These are phyloP conservation scores for Phortica variegata DNA, from an alignment of 1,140 invertebrate species.

Conservation along the genomic window DNA sequence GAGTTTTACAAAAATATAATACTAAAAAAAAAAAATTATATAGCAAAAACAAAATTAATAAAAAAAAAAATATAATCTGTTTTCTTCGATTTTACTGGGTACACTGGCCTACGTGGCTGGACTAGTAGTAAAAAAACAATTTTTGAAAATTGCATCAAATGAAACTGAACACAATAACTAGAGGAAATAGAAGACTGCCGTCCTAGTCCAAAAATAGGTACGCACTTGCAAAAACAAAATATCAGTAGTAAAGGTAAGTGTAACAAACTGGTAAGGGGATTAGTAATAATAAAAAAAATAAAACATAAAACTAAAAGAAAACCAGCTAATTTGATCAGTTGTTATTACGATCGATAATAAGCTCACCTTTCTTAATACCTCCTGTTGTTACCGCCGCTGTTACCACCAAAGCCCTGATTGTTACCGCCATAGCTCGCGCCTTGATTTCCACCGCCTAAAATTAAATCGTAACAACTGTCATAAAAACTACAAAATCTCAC, in stretches of 20 bases:
- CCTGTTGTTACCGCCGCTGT: slow-evolving; percentile 60
- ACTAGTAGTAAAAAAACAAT: too few relatives aligned
- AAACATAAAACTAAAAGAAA: too few relatives aligned
- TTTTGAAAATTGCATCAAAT: too few relatives aligned
- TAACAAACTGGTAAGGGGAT: slow-evolving; percentile 3
- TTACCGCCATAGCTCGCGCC: slow-evolving; percentile 60
- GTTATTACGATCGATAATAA: slow-evolving; percentile 23
- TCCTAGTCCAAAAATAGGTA: slow-evolving; percentile 19
- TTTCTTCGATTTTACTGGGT: slow-evolving; percentile 8
- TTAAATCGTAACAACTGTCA: slow-evolving; percentile 20
- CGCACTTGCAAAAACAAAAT: slow-evolving; percentile 4
- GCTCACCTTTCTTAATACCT: slow-evolving; percentile 43
- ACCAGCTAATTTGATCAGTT: too few relatives aligned
- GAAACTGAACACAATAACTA: too few relatives aligned
- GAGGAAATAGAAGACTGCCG: too few relatives aligned
- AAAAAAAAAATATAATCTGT: slow-evolving; percentile 16
- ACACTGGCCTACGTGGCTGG: too few relatives aligned
- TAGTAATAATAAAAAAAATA: too few relatives aligned
- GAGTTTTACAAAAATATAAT: slow-evolving; percentile 12
- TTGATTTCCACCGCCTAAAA: slow-evolving; percentile 57
- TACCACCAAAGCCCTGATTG: slow-evolving; percentile 57
- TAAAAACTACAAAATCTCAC: slow-evolving; percentile 7
- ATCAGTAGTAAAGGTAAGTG: neutral
- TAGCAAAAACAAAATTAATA: slow-evolving; percentile 12
- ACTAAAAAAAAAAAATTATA: slow-evolving; percentile 15